Conservation (phyloP, 2,113 vertebrate genomes). For the Misgurnus mizolepis region DNA sequence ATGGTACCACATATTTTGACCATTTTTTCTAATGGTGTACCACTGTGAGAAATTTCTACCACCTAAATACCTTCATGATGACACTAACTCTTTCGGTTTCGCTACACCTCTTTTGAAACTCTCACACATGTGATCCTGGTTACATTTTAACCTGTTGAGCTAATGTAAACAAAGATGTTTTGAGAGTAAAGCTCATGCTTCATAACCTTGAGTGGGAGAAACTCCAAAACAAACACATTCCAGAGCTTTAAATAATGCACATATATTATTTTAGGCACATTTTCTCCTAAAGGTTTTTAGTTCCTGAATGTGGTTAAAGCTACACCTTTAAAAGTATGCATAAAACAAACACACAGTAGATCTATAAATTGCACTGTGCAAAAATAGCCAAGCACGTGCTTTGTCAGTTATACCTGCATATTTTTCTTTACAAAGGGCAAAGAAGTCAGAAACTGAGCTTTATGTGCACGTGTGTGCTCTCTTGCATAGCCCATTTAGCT, state of each 20-base stretch:
- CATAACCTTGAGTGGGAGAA: neutral
- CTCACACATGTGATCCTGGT: neutral
- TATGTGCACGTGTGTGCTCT: neutral
- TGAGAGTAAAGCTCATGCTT: neutral
- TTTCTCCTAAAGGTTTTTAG: neutral
- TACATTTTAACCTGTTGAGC: slow-evolving; percentile 14
- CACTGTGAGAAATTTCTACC: neutral
- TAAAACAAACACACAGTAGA: neutral
- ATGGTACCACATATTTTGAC: too few relatives aligned
- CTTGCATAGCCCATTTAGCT: slow-evolving; percentile 30
- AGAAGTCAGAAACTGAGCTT: neutral
- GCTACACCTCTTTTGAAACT: neutral
- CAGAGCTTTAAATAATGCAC: neutral
- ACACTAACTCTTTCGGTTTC: slow-evolving; percentile 11
- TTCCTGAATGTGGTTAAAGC: neutral
- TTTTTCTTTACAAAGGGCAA: neutral
- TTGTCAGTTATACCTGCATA: neutral
- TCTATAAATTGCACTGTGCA: neutral
- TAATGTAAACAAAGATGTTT: slow-evolving; percentile 10
- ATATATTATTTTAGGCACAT: neutral
- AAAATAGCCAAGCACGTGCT: neutral
- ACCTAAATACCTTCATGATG: slow-evolving; percentile 7
- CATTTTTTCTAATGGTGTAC: neutral
- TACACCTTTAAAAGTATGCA: too few relatives aligned
- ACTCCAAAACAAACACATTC: neutral